Base-by-base conservation (phyloP, 2,888 invertebrate genomes). In the Eristalis arbustorum region DNA sequence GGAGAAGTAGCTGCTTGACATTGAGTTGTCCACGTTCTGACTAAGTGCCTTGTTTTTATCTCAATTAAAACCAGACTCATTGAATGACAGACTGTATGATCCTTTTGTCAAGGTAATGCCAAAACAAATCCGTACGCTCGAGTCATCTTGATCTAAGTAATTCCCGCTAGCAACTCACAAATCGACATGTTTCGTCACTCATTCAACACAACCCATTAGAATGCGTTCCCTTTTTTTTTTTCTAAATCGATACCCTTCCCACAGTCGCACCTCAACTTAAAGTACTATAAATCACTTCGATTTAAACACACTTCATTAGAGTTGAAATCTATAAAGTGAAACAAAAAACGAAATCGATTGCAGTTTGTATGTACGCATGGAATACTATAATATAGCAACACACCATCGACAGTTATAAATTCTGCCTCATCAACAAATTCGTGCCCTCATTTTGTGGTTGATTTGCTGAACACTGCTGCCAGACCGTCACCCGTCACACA, bases 361-460 rank as follows among this genome's bases (percentile, higher is more conserved):
- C 18, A 49, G 18, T 49, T 1, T 49, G 49, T 18, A 49, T 67
- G 67, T 37, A 2, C 56, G 56, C 10, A 23, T 22, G 11, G 25
- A 14, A 67, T 31, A 59, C 75, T 57, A 74, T 18, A 18, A 49
- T 18, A 49, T 49, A 49, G 18, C 77, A 69, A 74, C 42, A 74
- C 42, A 42, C 22, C 78, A 83, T 87, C 28, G 83, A 75, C 83
- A 87, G 87, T 84, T 87, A 87, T 87, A 87, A 82, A 83, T 87
- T 78, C 67, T 74, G 87, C 87, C 82, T 87, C 87, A 87, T 87
- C 87, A 87, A 79, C 83, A 83, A 87, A 87, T 87, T 87, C 87
- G 79, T 87, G 83, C 87, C 75, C 87, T 87, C 79, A 88, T 82
- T 84, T 88, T 82, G 82, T 73, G 88, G 88, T 81, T 85, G 84